Base-by-base conservation (phyloP, 1,140 invertebrate species). In the Ephestia elutella region DNA sequence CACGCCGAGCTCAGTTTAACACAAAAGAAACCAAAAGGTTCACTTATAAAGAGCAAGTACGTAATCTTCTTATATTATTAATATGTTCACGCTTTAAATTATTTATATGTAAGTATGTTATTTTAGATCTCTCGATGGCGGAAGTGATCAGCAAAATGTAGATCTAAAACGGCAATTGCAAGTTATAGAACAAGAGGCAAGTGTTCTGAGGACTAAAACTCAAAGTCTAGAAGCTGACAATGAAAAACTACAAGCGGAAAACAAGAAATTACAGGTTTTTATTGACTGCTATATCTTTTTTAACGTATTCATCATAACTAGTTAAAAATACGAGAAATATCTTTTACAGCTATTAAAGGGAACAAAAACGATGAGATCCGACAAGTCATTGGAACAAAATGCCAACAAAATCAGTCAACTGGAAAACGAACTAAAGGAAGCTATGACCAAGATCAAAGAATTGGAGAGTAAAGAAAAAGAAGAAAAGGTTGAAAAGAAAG, bases 101-200 rank as follows among this genome's bases (percentile, higher is more conserved):
- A 25, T 25, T 30, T 8, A n/a, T 54, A 25, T 3, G 21, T 49
- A 53, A 53, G 13, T 17, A 21, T 49, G 28, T 35, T 59, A 35
- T 71, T 73, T 57, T 62, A 92, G 91, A 77, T 93, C 92, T 20
- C 77, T 92, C 57, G 92, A 93, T 78, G 75, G 89, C 56, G 86
- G 90, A 64, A 86, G 71, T 65, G 90, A 91, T 57, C 90, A 90
- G 75, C 90, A 92, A 75, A 90, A 91, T 60, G 81, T 94, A 13
- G 93, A 95, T 82, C 81, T 94, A 38, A 93, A 93, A 79, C 83
- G 93, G 48, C 93, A 95, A 83, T 80, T 96, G 18, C 92, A 94
- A 85, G 85, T 93, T 1, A 91, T 94, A 35, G 93, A 94, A 78
- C 92, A 94, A 87, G 94, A 95, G 86, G 92, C 92, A 17, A 82